Base-by-base conservation (phyloP, 1,140 invertebrate species). In the Nasonia giraulti region DNA sequence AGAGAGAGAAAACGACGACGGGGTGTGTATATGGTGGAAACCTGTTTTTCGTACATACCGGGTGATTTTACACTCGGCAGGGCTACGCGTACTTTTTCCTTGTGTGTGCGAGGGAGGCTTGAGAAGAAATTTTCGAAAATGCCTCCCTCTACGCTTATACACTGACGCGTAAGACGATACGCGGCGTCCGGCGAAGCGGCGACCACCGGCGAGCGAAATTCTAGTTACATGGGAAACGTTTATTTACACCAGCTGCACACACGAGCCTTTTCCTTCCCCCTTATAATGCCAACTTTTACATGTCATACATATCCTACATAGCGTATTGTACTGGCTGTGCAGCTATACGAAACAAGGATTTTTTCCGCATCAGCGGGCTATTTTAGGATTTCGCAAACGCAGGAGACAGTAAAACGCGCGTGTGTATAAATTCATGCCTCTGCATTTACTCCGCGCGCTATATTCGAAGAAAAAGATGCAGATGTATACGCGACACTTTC, bases 191-290 rank as follows among this genome's bases (percentile, higher is more conserved):
- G 33, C 69, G 27, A 23, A 17, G 37, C 12, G 81, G 27, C 37
- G 47, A 74, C 81, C 81, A 50, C 31, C 27, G 14, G 27, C 5
- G 27, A 50, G 73, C 33, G 71, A 76, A 82, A 55, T 81, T 73
- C 50, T 50, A 76, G 71, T 82, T 69, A 40, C 78, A 69, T 69
- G 78, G 40, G 78, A 78, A 78, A 78, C 76, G 23, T 37, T 78
- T 37, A 20, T 78, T 47, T n/a, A 50, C 44, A n/a, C 71, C 5
- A 11, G 71, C 10, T 40, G 71, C 71, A 14, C 62, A 66, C 62
- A 37, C 33, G 33, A 37, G 62, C 2, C 0, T 4, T 66, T 66
- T 66, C 62, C 10, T 44, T 8, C 17, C n/a, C 40, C n/a, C n/a
- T n/a, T n/a, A n/a, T n/a, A n/a, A n/a, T n/a, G n/a, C n/a, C n/a